phyloP scores from a whole-genome alignment of 1,140 invertebrate species.

The Calliphora vicina region DNA sequence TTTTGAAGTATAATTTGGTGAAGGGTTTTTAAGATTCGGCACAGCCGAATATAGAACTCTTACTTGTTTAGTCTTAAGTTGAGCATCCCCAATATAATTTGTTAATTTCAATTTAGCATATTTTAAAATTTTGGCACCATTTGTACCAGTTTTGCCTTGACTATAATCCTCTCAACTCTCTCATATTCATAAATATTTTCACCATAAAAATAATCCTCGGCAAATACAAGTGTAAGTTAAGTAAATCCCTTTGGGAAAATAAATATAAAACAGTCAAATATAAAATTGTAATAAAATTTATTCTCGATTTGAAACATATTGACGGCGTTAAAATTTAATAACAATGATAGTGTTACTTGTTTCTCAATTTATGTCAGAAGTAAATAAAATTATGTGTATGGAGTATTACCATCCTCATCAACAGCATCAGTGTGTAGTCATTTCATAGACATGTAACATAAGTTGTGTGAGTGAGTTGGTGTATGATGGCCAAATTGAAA shows the following conservation, averaged over 20 bases:
- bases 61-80: no score
- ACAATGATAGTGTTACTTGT: background rate
- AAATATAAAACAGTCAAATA: background rate
- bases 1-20: no score
- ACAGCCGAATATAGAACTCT: no score
- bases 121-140: no score
- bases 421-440: background rate
- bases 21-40: no score
- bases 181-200: background rate
- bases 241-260: constrained; percentile 17
- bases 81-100: no score
- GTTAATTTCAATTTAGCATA: no score
- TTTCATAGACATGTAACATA: background rate
- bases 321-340: constrained; percentile 23
- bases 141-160: no score
- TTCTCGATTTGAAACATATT: constrained; percentile 32
- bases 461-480: background rate
- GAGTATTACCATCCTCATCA: background rate
- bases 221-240: constrained; percentile 15
- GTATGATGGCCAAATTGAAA: background rate
- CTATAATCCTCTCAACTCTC: no score
- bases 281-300: constrained; percentile 26
- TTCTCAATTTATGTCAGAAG: background rate
- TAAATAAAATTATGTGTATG: no score
- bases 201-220: background rate